Evolutionary conservation across 2,888 invertebrate species (phyloP).

Genomic region (Calameuta idolon): DNA sequence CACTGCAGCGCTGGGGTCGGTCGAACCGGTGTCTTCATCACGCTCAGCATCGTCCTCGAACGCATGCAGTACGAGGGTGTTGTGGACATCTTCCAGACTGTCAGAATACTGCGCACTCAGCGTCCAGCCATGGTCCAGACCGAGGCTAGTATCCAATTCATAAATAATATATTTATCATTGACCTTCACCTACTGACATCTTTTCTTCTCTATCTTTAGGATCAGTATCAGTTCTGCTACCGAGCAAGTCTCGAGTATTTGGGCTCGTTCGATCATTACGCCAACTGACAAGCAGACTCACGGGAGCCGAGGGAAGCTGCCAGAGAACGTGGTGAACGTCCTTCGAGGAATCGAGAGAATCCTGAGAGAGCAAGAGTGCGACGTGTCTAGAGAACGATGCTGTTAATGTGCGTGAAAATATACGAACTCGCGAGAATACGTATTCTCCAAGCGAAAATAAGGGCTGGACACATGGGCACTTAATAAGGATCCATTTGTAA

Average conservation of each 20-base stretch:
- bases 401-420: conserved; percentile 18
- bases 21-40: conserved; percentile 98
- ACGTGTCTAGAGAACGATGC: conserved; percentile 51
- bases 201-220: conserved; percentile 74
- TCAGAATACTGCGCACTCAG: conserved; percentile 97
- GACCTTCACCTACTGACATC: conserved; percentile 12
- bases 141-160: conserved; percentile 76
- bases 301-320: conserved; percentile 58
- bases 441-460: conserved; percentile 42
- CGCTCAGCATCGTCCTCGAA: conserved; percentile 96
- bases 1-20: conserved; percentile 97
- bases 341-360: conserved; percentile 48
- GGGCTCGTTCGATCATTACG: conserved; percentile 97
- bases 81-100: conserved; percentile 99
- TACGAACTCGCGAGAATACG: conserved; percentile 16
- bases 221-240: conserved; percentile 99
- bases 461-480: neutral
- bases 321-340: conserved; percentile 56
- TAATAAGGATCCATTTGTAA: neutral
- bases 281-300: conserved; percentile 76
- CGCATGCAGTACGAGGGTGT: conserved; percentile 99
- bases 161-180: conserved; percentile 7
- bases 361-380: conserved; percentile 62
- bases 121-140: conserved; percentile 99
- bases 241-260: conserved; percentile 98